Evolutionary conservation across 2,113 vertebrate genomes (phyloP).

Genomic region (Cephalopholis sonnerati): DNA sequence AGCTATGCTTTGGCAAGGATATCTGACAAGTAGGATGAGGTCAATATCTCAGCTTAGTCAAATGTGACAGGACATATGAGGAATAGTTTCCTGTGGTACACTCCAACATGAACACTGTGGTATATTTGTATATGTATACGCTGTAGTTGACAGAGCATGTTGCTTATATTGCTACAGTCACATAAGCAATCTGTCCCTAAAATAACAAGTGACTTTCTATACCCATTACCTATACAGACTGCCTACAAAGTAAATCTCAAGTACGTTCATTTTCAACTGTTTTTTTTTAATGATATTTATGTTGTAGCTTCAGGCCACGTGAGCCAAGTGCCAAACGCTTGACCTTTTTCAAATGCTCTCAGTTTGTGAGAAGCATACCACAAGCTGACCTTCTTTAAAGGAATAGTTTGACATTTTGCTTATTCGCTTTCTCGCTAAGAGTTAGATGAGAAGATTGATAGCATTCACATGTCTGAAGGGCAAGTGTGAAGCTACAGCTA

Average conservation of each 20-base stretch:
- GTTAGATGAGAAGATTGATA: background rate
- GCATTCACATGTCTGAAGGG: background rate
- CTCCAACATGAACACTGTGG: no score
- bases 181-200: background rate
- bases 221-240: background rate
- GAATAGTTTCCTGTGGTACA: background rate
- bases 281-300: background rate
- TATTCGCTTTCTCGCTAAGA: background rate
- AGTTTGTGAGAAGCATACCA: background rate
- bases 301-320: background rate
- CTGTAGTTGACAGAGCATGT: background rate
- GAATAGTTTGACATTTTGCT: background rate
- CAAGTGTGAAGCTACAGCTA: background rate
- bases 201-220: background rate
- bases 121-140: background rate
- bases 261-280: background rate
- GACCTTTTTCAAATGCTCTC: background rate
- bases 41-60: constrained; percentile 27
- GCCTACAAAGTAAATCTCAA: background rate
- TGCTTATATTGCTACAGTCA: background rate
- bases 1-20: background rate
- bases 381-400: background rate
- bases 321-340: background rate
- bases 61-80: background rate
- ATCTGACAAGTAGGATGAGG: background rate